Evolutionary conservation across 2,888 invertebrate species (phyloP).

Genomic region (Epiblema foenella): DNA sequence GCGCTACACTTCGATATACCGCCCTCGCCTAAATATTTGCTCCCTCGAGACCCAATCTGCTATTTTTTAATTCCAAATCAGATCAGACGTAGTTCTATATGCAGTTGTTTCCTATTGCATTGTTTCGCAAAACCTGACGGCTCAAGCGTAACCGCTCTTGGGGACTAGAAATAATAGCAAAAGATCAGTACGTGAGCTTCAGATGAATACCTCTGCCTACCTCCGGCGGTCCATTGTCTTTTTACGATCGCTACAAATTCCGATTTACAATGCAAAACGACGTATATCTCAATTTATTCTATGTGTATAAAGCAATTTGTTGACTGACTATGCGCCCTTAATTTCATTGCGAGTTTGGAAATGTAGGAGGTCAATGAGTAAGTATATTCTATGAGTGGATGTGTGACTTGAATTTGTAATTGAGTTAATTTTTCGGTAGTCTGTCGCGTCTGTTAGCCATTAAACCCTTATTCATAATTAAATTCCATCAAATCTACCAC

Average conservation of each 20-base stretch:
- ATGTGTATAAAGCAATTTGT: neutral
- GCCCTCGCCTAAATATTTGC: too few species aligned
- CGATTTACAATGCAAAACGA: neutral
- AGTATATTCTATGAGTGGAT: conserved; percentile 9
- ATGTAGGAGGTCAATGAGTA: conserved; percentile 27
- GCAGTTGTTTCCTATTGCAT: neutral
- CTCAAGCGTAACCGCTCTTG: conserved; percentile 25
- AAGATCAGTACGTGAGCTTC: conserved; percentile 23
- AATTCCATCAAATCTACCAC: too few species aligned
- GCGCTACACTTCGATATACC: too few species aligned
- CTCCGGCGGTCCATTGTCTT: conserved; percentile 18
- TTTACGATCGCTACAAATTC: conserved; percentile 21
- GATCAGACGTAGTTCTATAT: conserved; percentile 6
- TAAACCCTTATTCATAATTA: too few species aligned
- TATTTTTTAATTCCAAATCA: neutral
- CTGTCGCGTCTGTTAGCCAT: too few species aligned
- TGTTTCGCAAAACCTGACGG: conserved; percentile 31
- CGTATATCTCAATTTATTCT: neutral
- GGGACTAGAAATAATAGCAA: conserved; percentile 30
- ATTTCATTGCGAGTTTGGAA: neutral
- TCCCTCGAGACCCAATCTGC: too few species aligned
- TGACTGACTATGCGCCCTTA: neutral
- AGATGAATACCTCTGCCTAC: too few species aligned
- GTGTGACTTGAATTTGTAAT: conserved; percentile 24
- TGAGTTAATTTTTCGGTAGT: neutral